A percentile compares a stretch with the other conserved stretches of the same genome.
Evolutionary conservation across 2,888 invertebrate species (phyloP).

Genomic region (Polia nebulosa): DNA sequence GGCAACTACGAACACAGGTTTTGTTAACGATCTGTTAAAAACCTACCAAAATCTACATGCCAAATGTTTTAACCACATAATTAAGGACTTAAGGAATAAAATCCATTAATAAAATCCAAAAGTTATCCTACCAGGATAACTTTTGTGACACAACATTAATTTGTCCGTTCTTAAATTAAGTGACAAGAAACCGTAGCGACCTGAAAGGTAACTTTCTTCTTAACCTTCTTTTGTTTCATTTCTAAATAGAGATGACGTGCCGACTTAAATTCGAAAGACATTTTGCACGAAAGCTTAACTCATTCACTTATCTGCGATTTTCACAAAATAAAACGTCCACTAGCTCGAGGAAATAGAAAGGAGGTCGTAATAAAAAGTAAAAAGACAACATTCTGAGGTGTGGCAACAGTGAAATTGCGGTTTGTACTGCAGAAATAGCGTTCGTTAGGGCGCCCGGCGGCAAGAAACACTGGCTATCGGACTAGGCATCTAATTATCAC

Average conservation of each 20-base stretch:
- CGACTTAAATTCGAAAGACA: conserved; percentile 83
- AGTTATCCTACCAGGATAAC: too few relatives aligned
- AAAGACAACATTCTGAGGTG: conserved; percentile 74
- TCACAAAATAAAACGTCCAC: conserved; percentile 67
- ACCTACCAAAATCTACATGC: neutral
- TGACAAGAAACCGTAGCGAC: conserved; percentile 55
- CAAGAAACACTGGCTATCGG: conserved; percentile 80
- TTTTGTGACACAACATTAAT: neutral
- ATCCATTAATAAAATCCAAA: too few relatives aligned
- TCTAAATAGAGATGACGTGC: conserved; percentile 81
- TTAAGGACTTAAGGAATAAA: too few relatives aligned
- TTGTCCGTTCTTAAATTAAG: neutral
- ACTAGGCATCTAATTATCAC: conserved; percentile 85
- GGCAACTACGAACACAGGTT: conserved; percentile 79
- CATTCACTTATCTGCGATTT: conserved; percentile 64
- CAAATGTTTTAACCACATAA: neutral
- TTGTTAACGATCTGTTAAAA: neutral
- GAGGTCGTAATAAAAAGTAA: conserved; percentile 68
- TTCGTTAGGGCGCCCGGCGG: conserved; percentile 74
- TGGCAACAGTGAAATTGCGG: conserved; percentile 77
- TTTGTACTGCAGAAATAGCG: conserved; percentile 77
- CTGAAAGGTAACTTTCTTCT: conserved; percentile 87
- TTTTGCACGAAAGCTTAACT: conserved; percentile 71
- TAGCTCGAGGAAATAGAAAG: conserved; percentile 65
- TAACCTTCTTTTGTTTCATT: conserved; percentile 83